Evolutionary conservation across 1,140 invertebrate species (phyloP).

Genomic region (Leguminivora glycinivorella): DNA sequence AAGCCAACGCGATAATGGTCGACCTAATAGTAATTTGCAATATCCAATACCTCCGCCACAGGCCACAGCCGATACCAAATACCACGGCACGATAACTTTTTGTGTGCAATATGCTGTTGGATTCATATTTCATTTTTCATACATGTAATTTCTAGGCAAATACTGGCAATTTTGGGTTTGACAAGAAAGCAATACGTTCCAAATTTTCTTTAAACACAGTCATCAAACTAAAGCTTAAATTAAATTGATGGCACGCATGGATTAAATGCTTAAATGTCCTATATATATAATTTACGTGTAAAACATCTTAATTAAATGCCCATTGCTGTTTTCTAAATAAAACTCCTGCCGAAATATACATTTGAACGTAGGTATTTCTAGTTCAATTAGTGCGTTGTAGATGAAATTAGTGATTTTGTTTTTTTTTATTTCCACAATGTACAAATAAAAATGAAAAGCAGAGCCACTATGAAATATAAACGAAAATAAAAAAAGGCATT

Average conservation of each 20-base stretch:
- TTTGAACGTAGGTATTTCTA: too few relatives aligned
- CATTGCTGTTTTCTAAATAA: too few relatives aligned
- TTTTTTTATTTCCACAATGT: not conserved
- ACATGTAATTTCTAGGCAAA: not conserved
- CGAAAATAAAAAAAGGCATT: slow-evolving; percentile 29
- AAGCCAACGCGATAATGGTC: slow-evolving; percentile 61
- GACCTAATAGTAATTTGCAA: slow-evolving; percentile 70
- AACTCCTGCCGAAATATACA: too few relatives aligned
- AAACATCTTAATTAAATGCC: too few relatives aligned
- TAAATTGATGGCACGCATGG: too few relatives aligned
- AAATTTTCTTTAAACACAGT: too few relatives aligned
- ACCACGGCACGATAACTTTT: slow-evolving; percentile 9
- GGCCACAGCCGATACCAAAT: not conserved
- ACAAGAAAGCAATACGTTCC: too few relatives aligned
- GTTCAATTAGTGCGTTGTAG: too few relatives aligned
- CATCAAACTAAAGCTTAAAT: too few relatives aligned
- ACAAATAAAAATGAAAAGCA: not conserved
- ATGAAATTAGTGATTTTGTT: too few relatives aligned
- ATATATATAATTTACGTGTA: too few relatives aligned
- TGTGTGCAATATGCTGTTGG: not conserved
- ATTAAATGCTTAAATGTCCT: too few relatives aligned
- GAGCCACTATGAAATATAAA: slow-evolving; percentile 24
- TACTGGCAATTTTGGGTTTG: not conserved
- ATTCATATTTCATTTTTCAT: not conserved
- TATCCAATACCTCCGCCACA: slow-evolving; percentile 34